Conservation (phyloP, 2,797 vertebrate species). For the Monodelphis domestica region DNA sequence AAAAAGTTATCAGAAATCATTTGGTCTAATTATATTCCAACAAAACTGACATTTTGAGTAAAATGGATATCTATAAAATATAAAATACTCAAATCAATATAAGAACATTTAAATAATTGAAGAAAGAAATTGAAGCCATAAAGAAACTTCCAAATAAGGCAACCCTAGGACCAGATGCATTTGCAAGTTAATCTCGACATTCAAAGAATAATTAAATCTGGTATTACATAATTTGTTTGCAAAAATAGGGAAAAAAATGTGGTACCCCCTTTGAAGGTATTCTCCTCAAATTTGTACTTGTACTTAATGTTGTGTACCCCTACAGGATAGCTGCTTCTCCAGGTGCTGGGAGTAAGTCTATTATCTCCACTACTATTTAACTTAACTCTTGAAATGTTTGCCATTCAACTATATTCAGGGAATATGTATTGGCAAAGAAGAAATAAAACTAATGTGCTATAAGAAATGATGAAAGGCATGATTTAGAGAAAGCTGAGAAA, state of each 20-base stretch:
- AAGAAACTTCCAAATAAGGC: background rate
- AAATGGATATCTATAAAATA: background rate
- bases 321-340: background rate
- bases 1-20: background rate
- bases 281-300: background rate
- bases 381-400: background rate
- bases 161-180: background rate
- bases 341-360: background rate
- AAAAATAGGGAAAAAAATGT: background rate
- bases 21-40: background rate
- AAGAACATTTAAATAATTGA: background rate
- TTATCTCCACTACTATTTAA: background rate
- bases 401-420: background rate
- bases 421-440: background rate
- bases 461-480: background rate
- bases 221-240: background rate
- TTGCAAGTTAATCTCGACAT: background rate
- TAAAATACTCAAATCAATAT: background rate
- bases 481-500: background rate
- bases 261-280: background rate
- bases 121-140: background rate
- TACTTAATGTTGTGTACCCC: background rate
- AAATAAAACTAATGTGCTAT: background rate
- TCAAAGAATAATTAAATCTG: background rate
- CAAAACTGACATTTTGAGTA: background rate